Conservation (phyloP, 2,888 invertebrate genomes). For the Bedellia somnulentella region DNA sequence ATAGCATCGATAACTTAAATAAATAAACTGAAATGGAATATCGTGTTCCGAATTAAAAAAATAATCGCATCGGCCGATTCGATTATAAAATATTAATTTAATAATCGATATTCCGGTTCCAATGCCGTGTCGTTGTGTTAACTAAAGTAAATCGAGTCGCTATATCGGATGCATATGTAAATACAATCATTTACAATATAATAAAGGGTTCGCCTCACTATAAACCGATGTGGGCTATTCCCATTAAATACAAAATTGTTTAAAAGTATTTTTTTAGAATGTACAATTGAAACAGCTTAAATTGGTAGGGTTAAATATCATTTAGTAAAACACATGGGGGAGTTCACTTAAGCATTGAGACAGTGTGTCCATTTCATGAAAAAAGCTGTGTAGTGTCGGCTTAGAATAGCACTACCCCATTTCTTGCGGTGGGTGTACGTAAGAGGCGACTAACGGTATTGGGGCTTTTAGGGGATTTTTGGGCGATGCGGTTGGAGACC, state of each 20-base stretch:
- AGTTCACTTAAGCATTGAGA: neutral
- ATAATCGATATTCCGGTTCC: neutral
- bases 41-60: neutral
- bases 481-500: too few species aligned
- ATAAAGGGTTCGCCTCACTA: slow-evolving; percentile 1
- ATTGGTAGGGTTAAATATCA: neutral
- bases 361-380: too few species aligned
- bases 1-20: neutral
- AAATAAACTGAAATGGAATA: neutral
- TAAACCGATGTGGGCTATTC: neutral
- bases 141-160: neutral
- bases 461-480: too few species aligned
- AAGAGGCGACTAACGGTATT: too few species aligned
- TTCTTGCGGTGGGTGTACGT: too few species aligned
- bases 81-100: neutral
- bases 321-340: neutral
- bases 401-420: too few species aligned
- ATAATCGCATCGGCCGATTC: neutral
- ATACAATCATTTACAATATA: slow-evolving; percentile 2
- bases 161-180: neutral
- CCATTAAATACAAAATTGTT: neutral
- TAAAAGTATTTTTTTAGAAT: too few species aligned
- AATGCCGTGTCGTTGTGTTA: neutral
- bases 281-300: neutral
- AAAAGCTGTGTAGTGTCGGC: too few species aligned